Percentiles rank a stretch among this genome's conserved stretches.
Evolutionary conservation across 2,797 vertebrate genomes (phyloP).

Genomic region (Jordanella pulchra): DNA sequence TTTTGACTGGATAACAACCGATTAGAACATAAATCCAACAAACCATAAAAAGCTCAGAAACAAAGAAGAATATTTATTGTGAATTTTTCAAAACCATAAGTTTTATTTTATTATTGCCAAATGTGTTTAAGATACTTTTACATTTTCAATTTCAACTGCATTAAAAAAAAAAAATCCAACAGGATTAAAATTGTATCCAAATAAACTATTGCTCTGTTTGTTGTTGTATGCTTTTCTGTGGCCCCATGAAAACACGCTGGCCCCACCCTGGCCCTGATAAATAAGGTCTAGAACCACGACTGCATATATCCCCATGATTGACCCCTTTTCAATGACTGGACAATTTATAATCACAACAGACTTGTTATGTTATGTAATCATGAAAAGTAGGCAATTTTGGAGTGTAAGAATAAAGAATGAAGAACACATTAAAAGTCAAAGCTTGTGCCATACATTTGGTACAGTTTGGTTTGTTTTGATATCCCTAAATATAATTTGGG

Average conservation of each 20-base stretch:
- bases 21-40: neutral
- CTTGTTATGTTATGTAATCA: neutral
- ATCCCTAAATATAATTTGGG: neutral
- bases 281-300: too few species aligned
- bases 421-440: neutral
- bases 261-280: too few species aligned
- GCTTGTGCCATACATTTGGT: neutral
- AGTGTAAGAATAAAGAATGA: neutral
- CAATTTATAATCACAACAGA: too few species aligned
- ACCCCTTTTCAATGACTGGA: neutral
- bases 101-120: neutral
- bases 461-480: neutral
- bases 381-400: neutral
- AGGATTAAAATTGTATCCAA: neutral
- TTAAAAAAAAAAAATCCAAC: neutral
- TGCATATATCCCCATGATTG: too few species aligned
- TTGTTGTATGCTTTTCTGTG: too few species aligned
- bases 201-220: neutral
- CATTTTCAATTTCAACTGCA: neutral
- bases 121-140: neutral
- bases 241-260: too few species aligned
- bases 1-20: neutral
- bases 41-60: neutral
- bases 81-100: neutral
- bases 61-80: neutral